phyloP scores from a whole-genome alignment of 2,888 invertebrate species.

The Sicus ferrugineus region DNA sequence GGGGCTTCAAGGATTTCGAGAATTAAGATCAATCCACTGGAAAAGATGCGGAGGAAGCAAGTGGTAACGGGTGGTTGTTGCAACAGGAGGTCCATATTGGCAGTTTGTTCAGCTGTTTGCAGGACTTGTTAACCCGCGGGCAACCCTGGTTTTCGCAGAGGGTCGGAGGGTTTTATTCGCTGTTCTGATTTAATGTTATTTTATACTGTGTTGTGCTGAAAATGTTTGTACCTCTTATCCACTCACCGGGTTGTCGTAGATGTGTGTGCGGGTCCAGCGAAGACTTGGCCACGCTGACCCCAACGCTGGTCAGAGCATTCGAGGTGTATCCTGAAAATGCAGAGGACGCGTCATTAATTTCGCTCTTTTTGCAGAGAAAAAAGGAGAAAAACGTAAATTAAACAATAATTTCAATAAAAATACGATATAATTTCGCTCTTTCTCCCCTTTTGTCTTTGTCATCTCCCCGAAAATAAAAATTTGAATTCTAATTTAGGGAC shows the following conservation, averaged over 20 bases:
- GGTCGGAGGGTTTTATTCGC: background rate
- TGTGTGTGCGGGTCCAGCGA: conserved; percentile 88
- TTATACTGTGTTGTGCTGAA: background rate
- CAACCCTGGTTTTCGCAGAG: conserved; percentile 3
- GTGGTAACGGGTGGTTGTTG: too few relatives aligned
- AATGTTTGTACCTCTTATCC: background rate
- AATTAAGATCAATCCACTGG: too few relatives aligned
- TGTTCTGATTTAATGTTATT: background rate
- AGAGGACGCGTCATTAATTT: background rate
- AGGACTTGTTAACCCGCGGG: background rate
- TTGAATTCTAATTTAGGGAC: too few relatives aligned
- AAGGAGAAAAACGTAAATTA: background rate
- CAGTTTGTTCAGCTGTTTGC: too few relatives aligned
- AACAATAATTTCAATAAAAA: too few relatives aligned
- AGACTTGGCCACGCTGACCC: conserved; percentile 69
- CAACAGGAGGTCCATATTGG: too few relatives aligned
- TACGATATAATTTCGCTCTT: too few relatives aligned
- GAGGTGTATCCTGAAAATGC: conserved; percentile 81
- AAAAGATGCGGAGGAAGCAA: too few relatives aligned
- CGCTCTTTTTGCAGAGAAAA: too few relatives aligned
- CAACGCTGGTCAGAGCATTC: conserved; percentile 80
- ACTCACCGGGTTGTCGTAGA: conserved; percentile 86
- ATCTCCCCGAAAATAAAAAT: too few relatives aligned
- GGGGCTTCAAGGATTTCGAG: background rate
- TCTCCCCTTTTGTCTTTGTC: too few relatives aligned